These are phyloP conservation scores for Actinopyga echinites DNA, from an alignment of 53 echinoderm and acorn worm genomes.

Conservation along the genomic window DNA sequence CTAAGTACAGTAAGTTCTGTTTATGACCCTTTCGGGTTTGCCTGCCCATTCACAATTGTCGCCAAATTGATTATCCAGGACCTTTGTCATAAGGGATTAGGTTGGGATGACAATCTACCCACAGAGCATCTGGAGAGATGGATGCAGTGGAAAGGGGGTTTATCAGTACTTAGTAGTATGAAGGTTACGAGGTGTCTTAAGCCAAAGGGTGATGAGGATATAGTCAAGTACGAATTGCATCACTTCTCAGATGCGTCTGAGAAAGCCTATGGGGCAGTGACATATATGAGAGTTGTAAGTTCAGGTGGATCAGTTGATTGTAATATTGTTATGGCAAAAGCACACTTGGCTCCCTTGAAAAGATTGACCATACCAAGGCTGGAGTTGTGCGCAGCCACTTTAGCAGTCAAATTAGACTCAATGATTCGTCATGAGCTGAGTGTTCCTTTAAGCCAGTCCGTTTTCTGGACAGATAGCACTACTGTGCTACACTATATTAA, in stretches of 20 bases:
- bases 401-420: conserved; percentile 49
- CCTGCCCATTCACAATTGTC: not conserved
- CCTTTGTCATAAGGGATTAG: conserved; percentile 38
- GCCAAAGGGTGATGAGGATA: conserved; percentile 11
- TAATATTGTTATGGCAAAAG: conserved; percentile 11
- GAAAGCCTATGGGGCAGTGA: conserved; percentile 26
- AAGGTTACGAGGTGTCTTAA: conserved; percentile 64
- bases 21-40: conserved; percentile 38
- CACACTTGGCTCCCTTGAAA: conserved; percentile 51
- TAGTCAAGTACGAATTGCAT: conserved; percentile 21
- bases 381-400: conserved; percentile 40
- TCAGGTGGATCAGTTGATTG: not conserved
- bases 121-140: conserved; percentile 44
- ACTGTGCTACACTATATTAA: conserved; percentile 42
- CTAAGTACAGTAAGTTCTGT: conserved; percentile 57
- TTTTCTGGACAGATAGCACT: conserved; percentile 49
- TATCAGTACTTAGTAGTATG: conserved; percentile 53
- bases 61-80: conserved; percentile 60
- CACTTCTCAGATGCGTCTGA: conserved; percentile 47
- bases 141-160: conserved; percentile 48
- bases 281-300: conserved; percentile 20
- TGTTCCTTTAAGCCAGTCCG: conserved; percentile 26
- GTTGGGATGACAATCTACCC: conserved; percentile 66
- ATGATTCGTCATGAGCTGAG: conserved; percentile 47
- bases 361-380: conserved; percentile 40